These are phyloP conservation scores for Madoqua kirkii DNA, from an alignment of 2,113 vertebrate species.

Conservation along the genomic window DNA sequence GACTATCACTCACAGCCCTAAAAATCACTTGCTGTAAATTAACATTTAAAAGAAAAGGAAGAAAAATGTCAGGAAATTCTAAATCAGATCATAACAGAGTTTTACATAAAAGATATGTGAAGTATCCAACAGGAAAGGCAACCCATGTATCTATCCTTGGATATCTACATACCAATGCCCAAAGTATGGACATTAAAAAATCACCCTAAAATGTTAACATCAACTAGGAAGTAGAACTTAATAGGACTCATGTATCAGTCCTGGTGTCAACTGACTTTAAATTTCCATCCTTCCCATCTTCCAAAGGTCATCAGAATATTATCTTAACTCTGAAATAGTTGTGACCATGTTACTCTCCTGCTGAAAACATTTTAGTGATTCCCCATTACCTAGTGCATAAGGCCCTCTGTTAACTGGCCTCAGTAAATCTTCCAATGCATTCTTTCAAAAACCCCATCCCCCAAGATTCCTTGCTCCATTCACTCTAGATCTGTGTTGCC, in stretches of 20 bases:
- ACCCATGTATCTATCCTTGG: not conserved
- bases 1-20: not conserved
- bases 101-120: not conserved
- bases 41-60: not conserved
- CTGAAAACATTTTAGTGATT: not conserved
- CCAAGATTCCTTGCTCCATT: not conserved
- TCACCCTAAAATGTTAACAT: not conserved
- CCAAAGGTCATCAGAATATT: not conserved
- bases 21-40: not conserved
- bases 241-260: not conserved
- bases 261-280: not conserved
- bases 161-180: not conserved
- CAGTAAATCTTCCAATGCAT: not conserved
- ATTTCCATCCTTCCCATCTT: not conserved
- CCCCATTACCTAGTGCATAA: not conserved
- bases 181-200: not conserved
- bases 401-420: not conserved
- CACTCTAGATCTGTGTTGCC: not conserved
- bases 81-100: not conserved
- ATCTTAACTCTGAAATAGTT: not conserved
- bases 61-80: not conserved
- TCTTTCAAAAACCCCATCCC: not conserved
- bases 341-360: not conserved
- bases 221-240: not conserved
- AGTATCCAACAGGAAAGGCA: not conserved